Percentiles rank a stretch among this genome's conserved stretches.
Conservation (phyloP, 2,797 vertebrate genomes). For the Sardinella longiceps region DNA sequence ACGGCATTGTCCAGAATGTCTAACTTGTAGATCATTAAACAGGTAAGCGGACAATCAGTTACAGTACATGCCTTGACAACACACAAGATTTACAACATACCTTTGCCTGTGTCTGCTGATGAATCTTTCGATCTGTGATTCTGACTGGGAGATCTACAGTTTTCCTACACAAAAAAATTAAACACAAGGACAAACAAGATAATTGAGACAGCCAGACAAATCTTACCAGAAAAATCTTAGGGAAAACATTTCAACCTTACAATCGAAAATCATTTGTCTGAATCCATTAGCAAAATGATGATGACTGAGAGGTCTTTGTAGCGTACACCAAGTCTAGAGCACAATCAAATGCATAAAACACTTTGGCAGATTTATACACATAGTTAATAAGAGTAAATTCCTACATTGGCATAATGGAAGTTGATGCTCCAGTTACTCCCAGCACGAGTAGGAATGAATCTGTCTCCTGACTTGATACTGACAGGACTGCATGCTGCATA, state of each 20-base stretch:
- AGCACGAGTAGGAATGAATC: conserved; percentile 80
- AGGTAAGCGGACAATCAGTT: not conserved
- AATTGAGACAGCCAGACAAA: not conserved
- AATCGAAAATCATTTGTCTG: too few species aligned
- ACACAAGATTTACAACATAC: conserved; percentile 51
- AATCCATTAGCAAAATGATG: too few species aligned
- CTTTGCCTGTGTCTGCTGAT: conserved; percentile 79
- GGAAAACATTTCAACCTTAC: too few species aligned
- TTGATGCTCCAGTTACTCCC: conserved; percentile 86
- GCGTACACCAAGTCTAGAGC: not conserved
- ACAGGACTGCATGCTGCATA: conserved; percentile 74
- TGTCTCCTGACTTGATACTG: conserved; percentile 77
- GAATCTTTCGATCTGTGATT: conserved; percentile 79
- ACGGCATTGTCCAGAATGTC: too few species aligned
- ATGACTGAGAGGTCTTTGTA: too few species aligned
- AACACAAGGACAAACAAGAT: conserved; percentile 18
- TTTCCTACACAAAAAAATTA: conserved; percentile 68
- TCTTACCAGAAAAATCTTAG: not conserved
- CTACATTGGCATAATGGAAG: conserved; percentile 82
- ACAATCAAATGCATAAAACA: not conserved
- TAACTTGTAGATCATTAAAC: not conserved
- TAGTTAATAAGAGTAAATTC: conserved; percentile 38
- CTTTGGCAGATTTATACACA: not conserved
- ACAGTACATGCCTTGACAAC: not conserved
- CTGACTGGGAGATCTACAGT: conserved; percentile 79